These are phyloP conservation scores for Marmota flaviventris DNA, from an alignment of 2,113 vertebrate genomes.

Conservation along the genomic window DNA sequence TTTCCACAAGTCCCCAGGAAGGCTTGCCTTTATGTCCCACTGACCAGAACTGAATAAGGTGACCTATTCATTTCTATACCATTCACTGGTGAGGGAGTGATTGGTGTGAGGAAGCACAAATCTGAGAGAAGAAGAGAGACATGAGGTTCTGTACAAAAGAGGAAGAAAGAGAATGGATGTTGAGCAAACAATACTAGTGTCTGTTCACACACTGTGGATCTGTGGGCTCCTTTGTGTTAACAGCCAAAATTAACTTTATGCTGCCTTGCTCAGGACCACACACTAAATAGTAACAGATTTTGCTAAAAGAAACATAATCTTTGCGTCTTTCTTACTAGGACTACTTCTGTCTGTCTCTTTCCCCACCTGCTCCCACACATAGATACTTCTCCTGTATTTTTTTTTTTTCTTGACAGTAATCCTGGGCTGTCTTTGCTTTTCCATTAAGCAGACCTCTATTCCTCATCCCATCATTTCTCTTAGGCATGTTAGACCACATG, in stretches of 20 bases:
- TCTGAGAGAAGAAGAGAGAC: not conserved
- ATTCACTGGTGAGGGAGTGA: not conserved
- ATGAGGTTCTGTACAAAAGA: slow-evolving; percentile 17
- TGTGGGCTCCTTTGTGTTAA: not conserved
- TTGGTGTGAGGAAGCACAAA: slow-evolving; percentile 2
- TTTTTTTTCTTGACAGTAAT: not conserved
- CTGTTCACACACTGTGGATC: not conserved
- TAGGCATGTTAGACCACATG: not conserved
- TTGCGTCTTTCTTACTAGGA: not conserved
- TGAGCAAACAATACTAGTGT: slow-evolving; percentile 4
- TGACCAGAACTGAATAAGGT: not conserved
- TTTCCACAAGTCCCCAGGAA: not conserved
- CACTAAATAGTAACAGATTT: not conserved
- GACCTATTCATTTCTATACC: not conserved
- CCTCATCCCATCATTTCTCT: not conserved
- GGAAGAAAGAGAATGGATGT: slow-evolving; percentile 33
- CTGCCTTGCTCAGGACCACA: not conserved
- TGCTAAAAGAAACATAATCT: slow-evolving; percentile 34
- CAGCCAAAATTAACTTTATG: not conserved
- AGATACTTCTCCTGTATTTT: not conserved
- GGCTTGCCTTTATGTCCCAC: not conserved
- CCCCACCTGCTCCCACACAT: accelerated
- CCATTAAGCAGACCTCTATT: not conserved
- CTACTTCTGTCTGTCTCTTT: not conserved
- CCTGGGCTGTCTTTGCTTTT: not conserved